phyloP scores from a whole-genome alignment of 2,888 invertebrate genomes.

The Andrena dorsata region DNA sequence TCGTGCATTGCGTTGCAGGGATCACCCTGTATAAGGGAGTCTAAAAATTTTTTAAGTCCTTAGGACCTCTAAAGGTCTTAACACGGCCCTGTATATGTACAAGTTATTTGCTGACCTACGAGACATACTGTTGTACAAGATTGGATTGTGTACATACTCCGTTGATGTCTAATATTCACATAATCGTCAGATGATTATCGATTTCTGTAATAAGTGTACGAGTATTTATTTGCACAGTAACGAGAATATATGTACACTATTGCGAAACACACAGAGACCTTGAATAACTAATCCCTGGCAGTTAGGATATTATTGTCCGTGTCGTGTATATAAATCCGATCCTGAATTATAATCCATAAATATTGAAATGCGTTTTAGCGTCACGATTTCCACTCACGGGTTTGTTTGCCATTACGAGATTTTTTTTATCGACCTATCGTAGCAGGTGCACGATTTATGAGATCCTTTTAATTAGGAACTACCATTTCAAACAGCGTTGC shows the following conservation, averaged over 20 bases:
- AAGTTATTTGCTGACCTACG: neutral
- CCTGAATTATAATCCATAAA: neutral
- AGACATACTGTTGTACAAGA: neutral
- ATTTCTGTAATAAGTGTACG: neutral
- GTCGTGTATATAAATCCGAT: neutral
- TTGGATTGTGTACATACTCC: neutral
- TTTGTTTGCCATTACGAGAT: neutral
- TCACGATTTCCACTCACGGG: neutral
- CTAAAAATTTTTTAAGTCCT: too few relatives aligned
- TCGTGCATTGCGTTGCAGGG: too few relatives aligned
- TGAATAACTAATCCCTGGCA: neutral
- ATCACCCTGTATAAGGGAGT: too few relatives aligned
- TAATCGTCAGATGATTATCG: constrained; percentile 6
- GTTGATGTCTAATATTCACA: neutral
- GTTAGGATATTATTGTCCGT: neutral
- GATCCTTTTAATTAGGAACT: neutral
- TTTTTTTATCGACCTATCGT: neutral
- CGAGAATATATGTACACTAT: neutral
- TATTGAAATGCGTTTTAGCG: neutral
- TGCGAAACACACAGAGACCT: constrained; percentile 2
- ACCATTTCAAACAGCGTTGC: too few relatives aligned
- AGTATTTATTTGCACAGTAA: neutral
- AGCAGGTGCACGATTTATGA: neutral
- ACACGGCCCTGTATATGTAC: too few relatives aligned
- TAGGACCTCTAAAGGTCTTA: too few relatives aligned